Conservation (phyloP, 1,140 invertebrate genomes). For the Drosophila parvula region DNA sequence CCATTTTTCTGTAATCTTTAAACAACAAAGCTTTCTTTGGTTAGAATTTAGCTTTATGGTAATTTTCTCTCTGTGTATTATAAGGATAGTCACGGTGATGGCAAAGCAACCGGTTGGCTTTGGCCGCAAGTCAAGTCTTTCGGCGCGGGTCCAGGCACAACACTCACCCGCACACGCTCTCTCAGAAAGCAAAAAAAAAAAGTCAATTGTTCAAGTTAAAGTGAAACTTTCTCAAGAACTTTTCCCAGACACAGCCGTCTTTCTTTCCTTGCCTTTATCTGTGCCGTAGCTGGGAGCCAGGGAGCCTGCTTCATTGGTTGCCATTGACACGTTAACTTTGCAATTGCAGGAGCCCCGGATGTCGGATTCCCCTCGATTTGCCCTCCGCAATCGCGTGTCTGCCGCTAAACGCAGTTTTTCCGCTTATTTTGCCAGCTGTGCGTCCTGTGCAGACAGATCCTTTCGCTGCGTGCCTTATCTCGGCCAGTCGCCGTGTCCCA, state of each 20-base stretch:
- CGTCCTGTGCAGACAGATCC: conserved; percentile 68
- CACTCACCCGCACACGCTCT: conserved; percentile 20
- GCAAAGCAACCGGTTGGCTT: conserved; percentile 62
- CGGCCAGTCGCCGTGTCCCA: conserved; percentile 56
- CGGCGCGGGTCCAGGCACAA: conserved; percentile 34
- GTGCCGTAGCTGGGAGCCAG: conserved; percentile 9
- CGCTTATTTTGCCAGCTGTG: conserved; percentile 69
- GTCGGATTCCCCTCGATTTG: conserved; percentile 1
- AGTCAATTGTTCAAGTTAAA: conserved; percentile 81
- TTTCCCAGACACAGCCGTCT: conserved; percentile 64
- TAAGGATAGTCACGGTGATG: conserved; percentile 5
- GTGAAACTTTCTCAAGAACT: conserved; percentile 79
- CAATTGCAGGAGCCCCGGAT: conserved; percentile 59
- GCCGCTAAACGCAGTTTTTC: conserved; percentile 74
- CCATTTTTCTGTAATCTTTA: too few species aligned
- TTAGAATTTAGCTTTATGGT: neutral
- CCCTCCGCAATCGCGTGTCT: conserved; percentile 49
- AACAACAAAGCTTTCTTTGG: too few species aligned
- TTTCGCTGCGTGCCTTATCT: conserved; percentile 77
- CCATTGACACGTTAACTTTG: conserved; percentile 81
- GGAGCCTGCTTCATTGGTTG: conserved; percentile 58
- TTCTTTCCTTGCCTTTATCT: conserved; percentile 75
- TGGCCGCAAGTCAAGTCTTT: conserved; percentile 69
- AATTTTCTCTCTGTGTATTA: neutral
- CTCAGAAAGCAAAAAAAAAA: conserved; percentile 46